Conservation (phyloP, 2,888 invertebrate species). For the Lycocerus yunnanus region DNA sequence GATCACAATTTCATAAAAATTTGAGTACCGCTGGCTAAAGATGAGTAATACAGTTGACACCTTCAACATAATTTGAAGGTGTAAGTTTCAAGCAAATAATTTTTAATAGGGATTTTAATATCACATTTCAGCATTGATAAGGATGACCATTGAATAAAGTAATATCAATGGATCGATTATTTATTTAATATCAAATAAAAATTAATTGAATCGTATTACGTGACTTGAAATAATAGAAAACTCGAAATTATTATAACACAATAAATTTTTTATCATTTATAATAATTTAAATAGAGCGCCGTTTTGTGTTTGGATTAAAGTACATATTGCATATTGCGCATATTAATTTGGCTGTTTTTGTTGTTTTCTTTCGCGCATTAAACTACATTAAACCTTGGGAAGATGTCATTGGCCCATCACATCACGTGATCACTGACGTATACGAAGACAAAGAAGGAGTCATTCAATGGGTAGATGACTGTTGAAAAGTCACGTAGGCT, state of each 20-base stretch:
- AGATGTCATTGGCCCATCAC: slow-evolving; percentile 22
- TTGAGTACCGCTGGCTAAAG: background rate
- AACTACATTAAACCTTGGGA: slow-evolving; percentile 16
- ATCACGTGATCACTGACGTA: slow-evolving; percentile 39
- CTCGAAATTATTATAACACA: background rate
- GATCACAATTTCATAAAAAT: background rate
- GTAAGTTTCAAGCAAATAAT: background rate
- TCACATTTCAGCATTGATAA: background rate
- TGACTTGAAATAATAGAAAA: background rate
- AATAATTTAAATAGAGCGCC: background rate
- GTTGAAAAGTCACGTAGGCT: slow-evolving; percentile 47
- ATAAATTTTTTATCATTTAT: background rate
- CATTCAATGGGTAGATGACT: slow-evolving; percentile 41
- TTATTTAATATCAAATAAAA: background rate
- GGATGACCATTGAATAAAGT: background rate
- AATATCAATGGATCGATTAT: background rate
- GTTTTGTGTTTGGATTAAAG: background rate
- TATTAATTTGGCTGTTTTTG: slow-evolving; percentile 8
- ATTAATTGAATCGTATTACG: background rate
- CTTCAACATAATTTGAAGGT: too few relatives aligned
- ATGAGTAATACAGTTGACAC: background rate
- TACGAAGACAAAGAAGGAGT: slow-evolving; percentile 40
- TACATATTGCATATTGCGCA: background rate
- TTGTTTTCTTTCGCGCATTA: slow-evolving; percentile 21
- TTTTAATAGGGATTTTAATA: background rate